Percentiles rank a stretch among this genome's conserved stretches.
Evolutionary conservation across 1,140 invertebrate species (phyloP).

Genomic region (Macrobrachium rosenbergii): DNA sequence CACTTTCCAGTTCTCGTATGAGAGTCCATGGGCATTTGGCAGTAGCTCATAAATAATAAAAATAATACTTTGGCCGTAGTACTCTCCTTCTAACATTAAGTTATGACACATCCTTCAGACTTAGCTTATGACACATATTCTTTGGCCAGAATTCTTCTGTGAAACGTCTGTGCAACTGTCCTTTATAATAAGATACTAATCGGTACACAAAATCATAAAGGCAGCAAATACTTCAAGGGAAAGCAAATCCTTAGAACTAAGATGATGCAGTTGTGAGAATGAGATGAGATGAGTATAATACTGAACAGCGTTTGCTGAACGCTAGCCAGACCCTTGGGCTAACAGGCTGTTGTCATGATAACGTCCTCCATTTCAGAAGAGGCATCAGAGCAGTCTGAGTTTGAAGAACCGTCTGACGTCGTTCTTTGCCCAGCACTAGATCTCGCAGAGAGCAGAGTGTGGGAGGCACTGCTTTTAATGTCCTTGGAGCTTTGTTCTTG

Average conservation of each 20-base stretch:
- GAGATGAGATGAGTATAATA: not conserved
- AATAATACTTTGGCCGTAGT: too few relatives aligned
- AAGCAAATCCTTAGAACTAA: not conserved
- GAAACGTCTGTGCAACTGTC: too few relatives aligned
- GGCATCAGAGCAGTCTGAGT: constrained; percentile 25
- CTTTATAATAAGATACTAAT: too few relatives aligned
- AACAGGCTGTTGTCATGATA: constrained; percentile 47
- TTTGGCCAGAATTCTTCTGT: too few relatives aligned
- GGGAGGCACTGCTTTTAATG: not conserved
- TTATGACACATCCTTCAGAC: too few relatives aligned
- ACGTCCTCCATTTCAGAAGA: constrained; percentile 44
- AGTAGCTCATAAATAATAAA: too few relatives aligned
- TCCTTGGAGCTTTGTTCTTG: not conserved
- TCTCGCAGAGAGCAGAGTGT: not conserved
- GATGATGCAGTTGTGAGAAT: constrained; percentile 2
- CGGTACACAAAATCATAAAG: too few relatives aligned
- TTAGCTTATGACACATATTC: too few relatives aligned
- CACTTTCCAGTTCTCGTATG: too few relatives aligned
- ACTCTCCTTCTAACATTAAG: too few relatives aligned
- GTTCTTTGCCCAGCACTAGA: not conserved
- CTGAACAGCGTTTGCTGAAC: not conserved
- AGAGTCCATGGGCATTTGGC: too few relatives aligned
- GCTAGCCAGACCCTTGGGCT: not conserved
- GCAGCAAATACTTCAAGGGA: too few relatives aligned
- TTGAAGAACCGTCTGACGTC: not conserved